These are phyloP conservation scores for Steinernema khuongi DNA, from an alignment of 1,140 invertebrate species.

Conservation along the genomic window DNA sequence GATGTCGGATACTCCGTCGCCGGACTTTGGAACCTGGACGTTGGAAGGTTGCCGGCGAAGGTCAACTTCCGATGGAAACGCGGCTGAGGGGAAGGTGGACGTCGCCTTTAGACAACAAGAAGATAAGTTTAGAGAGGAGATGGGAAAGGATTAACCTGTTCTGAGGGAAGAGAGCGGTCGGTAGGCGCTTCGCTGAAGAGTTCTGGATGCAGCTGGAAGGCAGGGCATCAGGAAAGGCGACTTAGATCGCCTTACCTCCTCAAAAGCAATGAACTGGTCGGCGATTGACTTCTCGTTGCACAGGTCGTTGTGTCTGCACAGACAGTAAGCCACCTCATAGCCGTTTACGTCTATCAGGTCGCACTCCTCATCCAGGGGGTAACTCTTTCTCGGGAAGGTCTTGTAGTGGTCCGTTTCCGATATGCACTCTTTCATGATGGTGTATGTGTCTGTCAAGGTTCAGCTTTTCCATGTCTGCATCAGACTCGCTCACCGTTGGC, in stretches of 20 bases:
- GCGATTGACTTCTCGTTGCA: constrained; percentile 44
- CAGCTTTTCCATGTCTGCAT: not conserved
- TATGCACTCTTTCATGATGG: constrained; percentile 53
- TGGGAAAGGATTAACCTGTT: constrained; percentile 2
- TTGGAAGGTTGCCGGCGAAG: constrained; percentile 13
- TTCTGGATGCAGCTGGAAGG: constrained; percentile 45
- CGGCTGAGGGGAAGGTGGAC: constrained; percentile 10
- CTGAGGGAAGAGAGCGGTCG: not conserved
- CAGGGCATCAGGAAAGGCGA: constrained; percentile 7
- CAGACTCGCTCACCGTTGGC: constrained; percentile 23
- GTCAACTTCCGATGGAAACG: constrained; percentile 4
- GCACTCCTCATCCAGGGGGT: constrained; percentile 46
- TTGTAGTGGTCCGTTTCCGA: constrained; percentile 47
- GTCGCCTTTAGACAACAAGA: not conserved
- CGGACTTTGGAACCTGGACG: not conserved
- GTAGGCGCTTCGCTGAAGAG: constrained; percentile 38
- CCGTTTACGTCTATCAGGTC: constrained; percentile 46
- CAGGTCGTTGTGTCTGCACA: constrained; percentile 32
- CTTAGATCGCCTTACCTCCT: constrained; percentile 37
- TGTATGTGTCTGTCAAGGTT: constrained; percentile 42
- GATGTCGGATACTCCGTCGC: not conserved
- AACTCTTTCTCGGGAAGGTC: constrained; percentile 47
- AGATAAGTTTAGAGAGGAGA: not conserved
- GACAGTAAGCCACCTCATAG: constrained; percentile 48
- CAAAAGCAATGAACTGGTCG: constrained; percentile 50